Conservation (phyloP, 2,113 vertebrate genomes). For the Antechinus flavipes region DNA sequence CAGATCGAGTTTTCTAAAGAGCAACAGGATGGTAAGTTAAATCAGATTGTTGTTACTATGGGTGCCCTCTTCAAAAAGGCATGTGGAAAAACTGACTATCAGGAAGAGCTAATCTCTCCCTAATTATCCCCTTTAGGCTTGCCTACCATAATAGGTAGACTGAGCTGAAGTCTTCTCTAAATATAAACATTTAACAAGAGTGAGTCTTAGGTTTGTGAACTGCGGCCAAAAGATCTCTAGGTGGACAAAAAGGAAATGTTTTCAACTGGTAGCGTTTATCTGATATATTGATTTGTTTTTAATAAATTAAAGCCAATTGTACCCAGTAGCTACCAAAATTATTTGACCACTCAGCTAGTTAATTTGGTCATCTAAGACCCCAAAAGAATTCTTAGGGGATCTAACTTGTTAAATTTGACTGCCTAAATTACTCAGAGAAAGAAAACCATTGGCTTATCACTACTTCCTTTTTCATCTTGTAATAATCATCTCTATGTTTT, state of each 20-base stretch:
- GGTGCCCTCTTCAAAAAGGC: constrained; percentile 56
- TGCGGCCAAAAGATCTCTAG: constrained; percentile 51
- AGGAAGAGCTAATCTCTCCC: constrained; percentile 52
- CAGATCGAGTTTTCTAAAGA: constrained; percentile 91
- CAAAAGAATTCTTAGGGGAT: constrained; percentile 5
- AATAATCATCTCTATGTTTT: neutral
- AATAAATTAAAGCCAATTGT: constrained; percentile 43
- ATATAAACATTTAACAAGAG: constrained; percentile 59
- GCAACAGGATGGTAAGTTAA: constrained; percentile 91
- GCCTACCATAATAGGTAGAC: constrained; percentile 69
- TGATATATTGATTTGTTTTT: constrained; percentile 4
- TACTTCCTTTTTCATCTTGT: neutral
- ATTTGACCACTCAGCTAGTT: neutral
- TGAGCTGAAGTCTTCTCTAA: constrained; percentile 55
- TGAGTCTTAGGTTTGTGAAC: constrained; percentile 41
- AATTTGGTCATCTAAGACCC: constrained; percentile 27
- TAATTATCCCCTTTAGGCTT: constrained; percentile 55
- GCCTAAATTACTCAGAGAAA: constrained; percentile 13
- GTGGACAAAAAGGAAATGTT: constrained; percentile 46
- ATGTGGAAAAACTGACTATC: constrained; percentile 50
- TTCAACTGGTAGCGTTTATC: neutral
- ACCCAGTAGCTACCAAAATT: neutral
- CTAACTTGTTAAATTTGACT: constrained; percentile 32
- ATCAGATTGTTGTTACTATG: constrained; percentile 63
- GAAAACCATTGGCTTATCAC: neutral